Evolutionary conservation across 1,140 invertebrate genomes (phyloP), one percentile per base, ranked within the genome.

Genomic region (Zaprionus kolodkinae): DNA sequence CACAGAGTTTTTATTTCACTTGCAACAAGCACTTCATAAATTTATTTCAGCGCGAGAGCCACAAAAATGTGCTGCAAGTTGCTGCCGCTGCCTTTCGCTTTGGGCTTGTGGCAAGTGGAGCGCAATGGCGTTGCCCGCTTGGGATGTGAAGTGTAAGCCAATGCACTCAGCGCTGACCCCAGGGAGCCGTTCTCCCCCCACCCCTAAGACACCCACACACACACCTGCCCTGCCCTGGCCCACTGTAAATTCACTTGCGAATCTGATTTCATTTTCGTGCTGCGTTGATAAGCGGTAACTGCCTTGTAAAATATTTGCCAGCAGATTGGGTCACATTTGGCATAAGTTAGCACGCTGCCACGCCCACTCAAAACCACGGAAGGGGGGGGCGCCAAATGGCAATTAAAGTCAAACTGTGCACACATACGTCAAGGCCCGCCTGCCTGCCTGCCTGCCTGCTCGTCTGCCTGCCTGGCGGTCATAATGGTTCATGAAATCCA

Each of bases 401-500:
- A 74, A 78, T 78, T 74, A 78, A 75, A 78, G 72, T 64, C 71
- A 69, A 65, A 70, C 52, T 68, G 63, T 72, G 59, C 36, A 56
- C 62, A 56, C 62, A 21, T 21, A 73, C 30, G 63, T 54, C 25
- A 59, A 63, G 57, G 73, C 48, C 36, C 33, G 33, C 33, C 36
- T 61, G 72, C 38, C 45, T 54, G 72, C 25, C 50, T 56, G 57
- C 33, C 40, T 15, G 40, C 40, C 40, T 15, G 40, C n/a, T n/a
- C n/a, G n/a, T n/a, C n/a, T 56, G 57, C 33, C 40, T 15, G 40
- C 40, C 40, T 15, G 40, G n/a, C 45, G 45, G 64, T 61, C 57
- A 64, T 73, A 73, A 73, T 77, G 64, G 60, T 77, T 73, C 62
- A 78, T 69, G 76, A 64, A 74, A 78, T 78, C 71, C 76, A 78